A percentile compares a stretch with the other conserved stretches of the same genome.
Conservation (phyloP, 2,888 invertebrate species). For the Epinotia bilunana region DNA sequence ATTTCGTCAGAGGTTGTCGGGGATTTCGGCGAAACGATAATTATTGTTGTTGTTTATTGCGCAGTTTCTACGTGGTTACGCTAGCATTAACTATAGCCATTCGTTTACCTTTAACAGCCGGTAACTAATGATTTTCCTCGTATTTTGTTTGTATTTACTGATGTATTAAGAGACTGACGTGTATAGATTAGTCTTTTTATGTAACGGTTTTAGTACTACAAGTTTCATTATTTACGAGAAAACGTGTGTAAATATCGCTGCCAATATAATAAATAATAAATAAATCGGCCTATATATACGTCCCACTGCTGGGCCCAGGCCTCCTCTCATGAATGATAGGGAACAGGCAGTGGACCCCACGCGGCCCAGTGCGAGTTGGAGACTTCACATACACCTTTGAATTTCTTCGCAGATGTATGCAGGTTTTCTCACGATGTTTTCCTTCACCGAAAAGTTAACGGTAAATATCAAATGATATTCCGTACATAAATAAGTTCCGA, state of each 20-base stretch:
- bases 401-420: too few species aligned
- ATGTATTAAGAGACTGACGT: conserved; percentile 13
- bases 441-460: too few species aligned
- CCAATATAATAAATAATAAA: too few species aligned
- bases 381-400: too few species aligned
- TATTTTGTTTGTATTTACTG: conserved; percentile 19
- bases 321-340: too few species aligned
- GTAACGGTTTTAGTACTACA: background rate
- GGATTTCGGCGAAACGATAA: conserved; percentile 50
- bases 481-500: too few species aligned
- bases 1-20: conserved; percentile 46
- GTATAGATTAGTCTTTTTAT: conserved; percentile 8
- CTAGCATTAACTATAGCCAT: conserved; percentile 36
- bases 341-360: too few species aligned
- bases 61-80: conserved; percentile 45
- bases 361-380: too few species aligned
- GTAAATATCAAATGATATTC: too few species aligned
- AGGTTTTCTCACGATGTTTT: too few species aligned
- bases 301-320: too few species aligned
- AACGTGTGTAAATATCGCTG: background rate
- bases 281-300: too few species aligned
- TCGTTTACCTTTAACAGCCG: conserved; percentile 24
- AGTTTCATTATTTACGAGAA: background rate
- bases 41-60: conserved; percentile 52
- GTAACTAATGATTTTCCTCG: conserved; percentile 27